phyloP scores from a whole-genome alignment of 64 coral and sea anemone genomes.

The Dendrophyllia cribrosa region DNA sequence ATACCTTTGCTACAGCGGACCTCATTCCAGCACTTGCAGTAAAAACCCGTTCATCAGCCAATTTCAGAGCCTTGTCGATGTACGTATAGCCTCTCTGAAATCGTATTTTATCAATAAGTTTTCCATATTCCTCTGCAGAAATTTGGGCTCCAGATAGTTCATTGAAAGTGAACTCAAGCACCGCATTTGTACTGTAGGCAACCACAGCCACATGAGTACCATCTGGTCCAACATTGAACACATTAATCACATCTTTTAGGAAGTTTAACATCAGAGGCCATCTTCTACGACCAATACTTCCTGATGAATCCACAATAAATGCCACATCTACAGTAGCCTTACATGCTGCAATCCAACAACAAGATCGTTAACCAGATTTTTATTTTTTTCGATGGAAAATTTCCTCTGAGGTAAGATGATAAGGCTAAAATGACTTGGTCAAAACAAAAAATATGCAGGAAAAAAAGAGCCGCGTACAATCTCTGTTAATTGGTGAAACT shows the following conservation, averaged over 20 bases:
- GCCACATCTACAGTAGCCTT: constrained; percentile 33
- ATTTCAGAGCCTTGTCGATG: constrained; percentile 32
- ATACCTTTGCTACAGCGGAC: constrained; percentile 49
- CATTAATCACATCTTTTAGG: constrained; percentile 15
- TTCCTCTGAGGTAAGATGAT: too few relatives aligned
- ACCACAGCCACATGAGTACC: constrained; percentile 46
- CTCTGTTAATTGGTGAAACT: too few relatives aligned
- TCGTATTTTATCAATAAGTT: background rate
- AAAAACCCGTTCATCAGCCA: constrained; percentile 49
- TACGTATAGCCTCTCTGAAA: constrained; percentile 37
- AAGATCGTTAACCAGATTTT: too few relatives aligned
- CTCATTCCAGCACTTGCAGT: constrained; percentile 46
- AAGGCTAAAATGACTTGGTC: too few relatives aligned
- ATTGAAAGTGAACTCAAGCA: constrained; percentile 33
- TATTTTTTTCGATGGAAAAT: too few relatives aligned
- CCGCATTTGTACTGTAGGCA: constrained; percentile 33
- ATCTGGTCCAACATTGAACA: background rate
- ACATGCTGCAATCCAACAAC: too few relatives aligned
- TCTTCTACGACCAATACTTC: constrained; percentile 41
- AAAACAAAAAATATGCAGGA: too few relatives aligned
- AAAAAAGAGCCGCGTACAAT: too few relatives aligned
- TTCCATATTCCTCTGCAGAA: background rate
- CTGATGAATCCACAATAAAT: constrained; percentile 60
- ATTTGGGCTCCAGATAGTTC: background rate
- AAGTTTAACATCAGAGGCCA: constrained; percentile 21